Evolutionary conservation across 2,797 vertebrate species (phyloP).

Genomic region (Catharus ustulatus): DNA sequence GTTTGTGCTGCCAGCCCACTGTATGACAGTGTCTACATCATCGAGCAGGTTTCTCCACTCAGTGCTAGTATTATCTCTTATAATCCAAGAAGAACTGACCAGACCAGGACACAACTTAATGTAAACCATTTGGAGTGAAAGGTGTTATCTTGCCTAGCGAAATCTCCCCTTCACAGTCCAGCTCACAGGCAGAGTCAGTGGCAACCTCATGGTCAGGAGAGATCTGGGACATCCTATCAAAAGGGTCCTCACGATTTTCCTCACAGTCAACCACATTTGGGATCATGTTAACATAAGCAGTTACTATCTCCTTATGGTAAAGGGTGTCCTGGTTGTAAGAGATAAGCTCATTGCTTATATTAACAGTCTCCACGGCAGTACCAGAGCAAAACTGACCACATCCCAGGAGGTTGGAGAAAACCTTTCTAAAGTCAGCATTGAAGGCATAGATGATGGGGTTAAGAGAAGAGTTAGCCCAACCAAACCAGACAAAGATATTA

Average conservation of each 20-base stretch:
- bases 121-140: slow-evolving; percentile 86
- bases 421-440: slow-evolving; percentile 92
- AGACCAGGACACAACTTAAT: slow-evolving; percentile 61
- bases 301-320: slow-evolving; percentile 84
- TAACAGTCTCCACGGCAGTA: slow-evolving; percentile 86
- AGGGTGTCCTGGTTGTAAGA: slow-evolving; percentile 90
- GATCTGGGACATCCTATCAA: slow-evolving; percentile 82
- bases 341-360: slow-evolving; percentile 92
- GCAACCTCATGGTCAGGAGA: slow-evolving; percentile 80
- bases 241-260: slow-evolving; percentile 79
- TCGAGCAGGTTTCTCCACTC: slow-evolving; percentile 17
- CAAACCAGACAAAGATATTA: slow-evolving; percentile 95
- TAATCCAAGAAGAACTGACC: not conserved
- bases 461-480: slow-evolving; percentile 95
- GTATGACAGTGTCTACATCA: not conserved
- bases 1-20: not conserved
- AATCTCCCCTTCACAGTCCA: slow-evolving; percentile 86
- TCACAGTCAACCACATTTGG: slow-evolving; percentile 85
- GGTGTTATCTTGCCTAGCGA: slow-evolving; percentile 84
- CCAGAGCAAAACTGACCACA: slow-evolving; percentile 83
- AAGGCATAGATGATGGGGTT: slow-evolving; percentile 97
- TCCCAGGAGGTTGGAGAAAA: slow-evolving; percentile 90
- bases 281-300: slow-evolving; percentile 87
- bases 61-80: not conserved
- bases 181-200: slow-evolving; percentile 83